phyloP scores from a whole-genome alignment of 2,797 vertebrate genomes.

The Scomberomorus guttatus region DNA sequence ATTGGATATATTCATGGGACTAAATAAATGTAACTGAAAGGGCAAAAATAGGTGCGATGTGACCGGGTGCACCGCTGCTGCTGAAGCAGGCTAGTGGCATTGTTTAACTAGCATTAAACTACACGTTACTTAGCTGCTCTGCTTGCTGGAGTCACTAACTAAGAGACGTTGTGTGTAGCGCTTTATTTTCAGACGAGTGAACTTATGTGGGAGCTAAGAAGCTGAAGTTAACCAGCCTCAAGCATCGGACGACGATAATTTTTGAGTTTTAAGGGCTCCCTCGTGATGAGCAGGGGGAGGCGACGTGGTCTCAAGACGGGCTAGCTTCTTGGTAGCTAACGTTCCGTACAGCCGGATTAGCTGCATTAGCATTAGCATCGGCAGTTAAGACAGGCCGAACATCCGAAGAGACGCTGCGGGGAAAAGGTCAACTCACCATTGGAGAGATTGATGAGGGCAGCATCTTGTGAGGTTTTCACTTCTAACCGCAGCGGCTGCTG shows the following conservation, averaged over 20 bases:
- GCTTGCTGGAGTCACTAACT: background rate
- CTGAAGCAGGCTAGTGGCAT: slow-evolving; percentile 56
- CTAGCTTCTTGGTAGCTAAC: slow-evolving; percentile 71
- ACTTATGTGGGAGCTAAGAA: background rate
- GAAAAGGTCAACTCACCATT: slow-evolving; percentile 88
- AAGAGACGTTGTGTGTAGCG: background rate
- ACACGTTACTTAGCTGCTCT: slow-evolving; percentile 45
- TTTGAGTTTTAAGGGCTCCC: slow-evolving; percentile 46
- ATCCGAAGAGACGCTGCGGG: slow-evolving; percentile 13
- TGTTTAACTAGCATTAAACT: slow-evolving; percentile 74
- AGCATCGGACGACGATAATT: background rate
- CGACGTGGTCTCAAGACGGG: slow-evolving; percentile 63
- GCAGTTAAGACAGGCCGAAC: slow-evolving; percentile 62
- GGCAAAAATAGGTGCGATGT: slow-evolving; percentile 2
- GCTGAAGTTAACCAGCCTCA: background rate
- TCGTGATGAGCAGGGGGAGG: slow-evolving; percentile 64
- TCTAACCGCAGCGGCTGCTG: slow-evolving; percentile 94
- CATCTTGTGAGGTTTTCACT: slow-evolving; percentile 91
- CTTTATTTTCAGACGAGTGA: background rate
- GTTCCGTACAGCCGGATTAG: slow-evolving; percentile 54
- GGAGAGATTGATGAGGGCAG: slow-evolving; percentile 92
- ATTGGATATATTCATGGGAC: fast-evolving
- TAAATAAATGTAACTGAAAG: background rate
- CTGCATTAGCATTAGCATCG: slow-evolving; percentile 72
- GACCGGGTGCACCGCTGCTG: background rate